phyloP scores from a whole-genome alignment of 2,888 invertebrate genomes.

The Apocheima hispidaria region DNA sequence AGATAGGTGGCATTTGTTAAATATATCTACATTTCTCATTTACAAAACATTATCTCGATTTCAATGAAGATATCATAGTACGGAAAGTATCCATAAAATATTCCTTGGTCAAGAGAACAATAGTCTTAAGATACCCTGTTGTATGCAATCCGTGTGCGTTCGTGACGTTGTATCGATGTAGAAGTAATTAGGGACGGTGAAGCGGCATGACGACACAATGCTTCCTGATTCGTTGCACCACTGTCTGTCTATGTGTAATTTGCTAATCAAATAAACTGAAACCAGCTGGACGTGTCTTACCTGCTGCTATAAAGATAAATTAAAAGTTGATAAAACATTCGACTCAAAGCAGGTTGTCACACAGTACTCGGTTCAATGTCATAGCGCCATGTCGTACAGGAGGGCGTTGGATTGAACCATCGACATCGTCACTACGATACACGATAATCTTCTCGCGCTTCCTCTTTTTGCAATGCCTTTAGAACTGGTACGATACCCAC shows the following conservation, averaged over 20 bases:
- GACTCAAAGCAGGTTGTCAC: too few species aligned
- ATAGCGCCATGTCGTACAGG: background rate
- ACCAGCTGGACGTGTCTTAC: conserved; percentile 3
- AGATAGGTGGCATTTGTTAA: too few species aligned
- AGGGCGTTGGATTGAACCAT: conserved; percentile 3
- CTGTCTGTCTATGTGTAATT: background rate
- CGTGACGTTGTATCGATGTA: background rate
- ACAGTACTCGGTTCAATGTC: background rate
- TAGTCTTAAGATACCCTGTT: background rate
- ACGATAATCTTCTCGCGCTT: conserved; percentile 14
- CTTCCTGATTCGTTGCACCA: background rate
- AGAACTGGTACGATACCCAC: conserved; percentile 7
- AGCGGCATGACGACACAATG: background rate
- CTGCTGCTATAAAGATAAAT: background rate
- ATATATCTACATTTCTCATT: too few species aligned
- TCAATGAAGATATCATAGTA: too few species aligned
- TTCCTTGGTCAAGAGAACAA: background rate
- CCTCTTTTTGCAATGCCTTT: conserved; percentile 11
- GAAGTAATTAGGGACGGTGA: background rate
- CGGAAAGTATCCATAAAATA: too few species aligned
- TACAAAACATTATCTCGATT: too few species aligned
- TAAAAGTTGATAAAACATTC: background rate
- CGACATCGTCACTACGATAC: background rate
- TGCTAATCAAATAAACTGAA: background rate
- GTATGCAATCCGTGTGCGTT: background rate